Evolutionary conservation across 2,797 vertebrate genomes (phyloP).

Genomic region (Perodicticus potto): DNA sequence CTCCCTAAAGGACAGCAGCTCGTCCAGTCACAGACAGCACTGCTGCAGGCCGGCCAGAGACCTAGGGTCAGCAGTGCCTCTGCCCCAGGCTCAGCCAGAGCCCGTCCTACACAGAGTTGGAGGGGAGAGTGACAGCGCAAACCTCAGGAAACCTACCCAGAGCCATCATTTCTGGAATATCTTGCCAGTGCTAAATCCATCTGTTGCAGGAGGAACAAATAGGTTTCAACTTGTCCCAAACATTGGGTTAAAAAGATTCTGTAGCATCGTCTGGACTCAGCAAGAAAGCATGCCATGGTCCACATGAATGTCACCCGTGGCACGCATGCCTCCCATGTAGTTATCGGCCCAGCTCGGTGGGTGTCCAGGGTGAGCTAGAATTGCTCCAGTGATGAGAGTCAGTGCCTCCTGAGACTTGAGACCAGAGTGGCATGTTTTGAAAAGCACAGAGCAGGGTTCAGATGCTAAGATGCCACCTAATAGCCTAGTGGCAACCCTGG

Average conservation of each 20-base stretch:
- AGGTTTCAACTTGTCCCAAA: neutral
- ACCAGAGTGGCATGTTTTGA: neutral
- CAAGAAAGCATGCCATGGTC: neutral
- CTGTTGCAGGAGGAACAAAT: neutral
- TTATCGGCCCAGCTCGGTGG: neutral
- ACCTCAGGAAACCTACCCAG: neutral
- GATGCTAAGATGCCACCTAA: neutral
- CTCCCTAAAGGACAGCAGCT: neutral
- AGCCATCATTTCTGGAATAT: neutral
- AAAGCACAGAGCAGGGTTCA: neutral
- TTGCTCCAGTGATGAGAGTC: neutral
- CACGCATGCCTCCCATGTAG: neutral
- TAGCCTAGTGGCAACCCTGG: neutral
- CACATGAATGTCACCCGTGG: neutral
- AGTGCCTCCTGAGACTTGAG: neutral
- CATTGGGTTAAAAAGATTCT: neutral
- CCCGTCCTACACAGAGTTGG: neutral
- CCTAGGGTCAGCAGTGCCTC: neutral
- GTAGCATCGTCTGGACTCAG: too few relatives aligned
- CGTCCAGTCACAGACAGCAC: neutral
- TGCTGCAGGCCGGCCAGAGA: neutral
- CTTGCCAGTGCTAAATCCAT: neutral
- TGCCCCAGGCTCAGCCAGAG: rapidly evolving
- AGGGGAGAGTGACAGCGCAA: neutral
- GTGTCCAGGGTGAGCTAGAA: too few relatives aligned